These are phyloP conservation scores for Eubasilissa splendida DNA, from an alignment of 2,888 invertebrate genomes.

Conservation along the genomic window DNA sequence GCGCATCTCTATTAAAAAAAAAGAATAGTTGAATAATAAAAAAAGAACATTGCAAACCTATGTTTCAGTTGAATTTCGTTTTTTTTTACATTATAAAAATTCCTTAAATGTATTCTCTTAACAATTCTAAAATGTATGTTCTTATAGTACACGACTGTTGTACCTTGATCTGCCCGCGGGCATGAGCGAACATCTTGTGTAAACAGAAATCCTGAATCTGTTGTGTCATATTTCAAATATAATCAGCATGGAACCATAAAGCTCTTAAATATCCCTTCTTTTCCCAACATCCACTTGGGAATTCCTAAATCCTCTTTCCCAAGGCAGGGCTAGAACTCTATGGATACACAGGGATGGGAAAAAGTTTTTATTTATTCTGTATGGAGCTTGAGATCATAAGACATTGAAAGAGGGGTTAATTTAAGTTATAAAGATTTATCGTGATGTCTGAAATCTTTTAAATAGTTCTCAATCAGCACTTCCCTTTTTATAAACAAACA, in stretches of 20 bases:
- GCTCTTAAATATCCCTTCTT: background rate
- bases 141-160: too few species aligned
- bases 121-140: too few species aligned
- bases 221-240: background rate
- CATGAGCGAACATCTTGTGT: too few species aligned
- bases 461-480: background rate
- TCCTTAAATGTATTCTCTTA: too few species aligned
- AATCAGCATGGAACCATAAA: background rate
- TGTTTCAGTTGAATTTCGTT: too few species aligned
- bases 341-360: background rate
- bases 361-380: slow-evolving; percentile 4
- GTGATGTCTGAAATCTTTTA: background rate
- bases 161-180: too few species aligned
- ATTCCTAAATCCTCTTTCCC: background rate
- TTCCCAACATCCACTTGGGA: background rate
- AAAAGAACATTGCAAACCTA: too few species aligned
- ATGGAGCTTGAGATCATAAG: background rate
- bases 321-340: background rate
- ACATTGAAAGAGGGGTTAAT: slow-evolving; percentile 15
- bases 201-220: too few species aligned
- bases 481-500: too few species aligned
- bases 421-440: slow-evolving; percentile 20
- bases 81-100: too few species aligned
- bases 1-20: too few species aligned
- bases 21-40: too few species aligned